Evolutionary conservation across 2,888 invertebrate genomes (phyloP).

Genomic region (Stenurella melanura): DNA sequence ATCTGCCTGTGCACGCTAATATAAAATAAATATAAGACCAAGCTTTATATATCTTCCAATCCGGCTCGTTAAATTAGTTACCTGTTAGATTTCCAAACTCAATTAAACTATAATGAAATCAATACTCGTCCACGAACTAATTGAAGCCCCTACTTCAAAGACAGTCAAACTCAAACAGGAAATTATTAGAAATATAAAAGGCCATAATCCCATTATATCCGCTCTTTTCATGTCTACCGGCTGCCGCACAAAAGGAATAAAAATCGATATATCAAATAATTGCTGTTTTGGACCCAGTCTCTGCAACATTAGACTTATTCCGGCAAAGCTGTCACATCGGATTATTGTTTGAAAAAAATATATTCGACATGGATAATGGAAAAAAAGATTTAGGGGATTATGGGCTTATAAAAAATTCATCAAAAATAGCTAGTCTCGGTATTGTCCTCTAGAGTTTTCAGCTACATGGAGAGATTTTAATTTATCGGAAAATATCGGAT

Average conservation of each 20-base stretch:
- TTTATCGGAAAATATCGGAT: not conserved
- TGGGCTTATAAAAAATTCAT: slow-evolving; percentile 16
- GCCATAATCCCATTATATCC: slow-evolving; percentile 21
- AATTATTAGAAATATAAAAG: slow-evolving; percentile 12
- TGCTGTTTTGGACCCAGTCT: slow-evolving; percentile 1
- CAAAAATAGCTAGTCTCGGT: slow-evolving; percentile 1
- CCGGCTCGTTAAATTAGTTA: slow-evolving; percentile 15
- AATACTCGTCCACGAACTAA: slow-evolving; percentile 10
- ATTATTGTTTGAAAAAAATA: slow-evolving; percentile 26
- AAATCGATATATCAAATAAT: slow-evolving; percentile 22
- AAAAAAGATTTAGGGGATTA: slow-evolving; percentile 24
- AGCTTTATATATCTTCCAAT: slow-evolving; percentile 12
- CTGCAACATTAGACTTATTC: slow-evolving; percentile 28
- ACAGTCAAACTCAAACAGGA: slow-evolving; percentile 9
- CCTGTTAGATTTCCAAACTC: not conserved
- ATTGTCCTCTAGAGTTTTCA: not conserved
- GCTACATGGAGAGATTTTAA: not conserved
- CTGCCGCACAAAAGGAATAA: slow-evolving; percentile 4
- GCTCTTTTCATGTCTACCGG: slow-evolving; percentile 18
- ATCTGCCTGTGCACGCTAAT: not conserved
- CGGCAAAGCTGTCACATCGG: slow-evolving; percentile 29
- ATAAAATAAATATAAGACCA: not conserved
- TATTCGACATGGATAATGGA: slow-evolving; percentile 29
- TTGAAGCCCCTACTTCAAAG: slow-evolving; percentile 11
- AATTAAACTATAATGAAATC: slow-evolving; percentile 20